Evolutionary conservation across 2,888 invertebrate species (phyloP).

Genomic region (Mesoligia furuncula): DNA sequence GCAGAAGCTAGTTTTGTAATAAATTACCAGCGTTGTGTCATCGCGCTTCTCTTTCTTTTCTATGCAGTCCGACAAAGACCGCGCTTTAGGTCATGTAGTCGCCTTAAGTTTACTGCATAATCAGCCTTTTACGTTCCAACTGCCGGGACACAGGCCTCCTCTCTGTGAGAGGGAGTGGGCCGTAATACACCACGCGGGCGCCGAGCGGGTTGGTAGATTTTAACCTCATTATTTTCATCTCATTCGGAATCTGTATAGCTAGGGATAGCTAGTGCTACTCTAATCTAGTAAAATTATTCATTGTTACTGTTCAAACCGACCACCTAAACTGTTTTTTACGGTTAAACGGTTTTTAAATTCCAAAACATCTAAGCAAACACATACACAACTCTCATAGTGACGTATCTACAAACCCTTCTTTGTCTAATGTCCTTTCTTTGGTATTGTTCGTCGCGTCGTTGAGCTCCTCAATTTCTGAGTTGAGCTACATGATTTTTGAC

Average conservation of each 20-base stretch:
- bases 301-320: not conserved
- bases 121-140: not conserved
- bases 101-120: not conserved
- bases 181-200: not conserved
- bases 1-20: no score
- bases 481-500: no score
- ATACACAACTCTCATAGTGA: not conserved
- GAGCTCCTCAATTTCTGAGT: no score
- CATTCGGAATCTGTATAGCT: not conserved
- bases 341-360: no score
- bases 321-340: not conserved
- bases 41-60: no score
- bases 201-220: not conserved
- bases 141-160: not conserved
- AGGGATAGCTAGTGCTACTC: not conserved
- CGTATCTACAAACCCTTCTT: no score
- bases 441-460: no score
- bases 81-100: no score
- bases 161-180: not conserved
- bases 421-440: no score
- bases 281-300: not conserved
- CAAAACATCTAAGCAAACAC: not conserved
- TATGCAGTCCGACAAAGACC: no score
- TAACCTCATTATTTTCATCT: not conserved
- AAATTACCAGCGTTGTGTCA: no score